Evolutionary conservation across 2,797 vertebrate species (phyloP), one percentile per base, ranked within the genome.

Genomic region (Rhinichthys osculus): DNA sequence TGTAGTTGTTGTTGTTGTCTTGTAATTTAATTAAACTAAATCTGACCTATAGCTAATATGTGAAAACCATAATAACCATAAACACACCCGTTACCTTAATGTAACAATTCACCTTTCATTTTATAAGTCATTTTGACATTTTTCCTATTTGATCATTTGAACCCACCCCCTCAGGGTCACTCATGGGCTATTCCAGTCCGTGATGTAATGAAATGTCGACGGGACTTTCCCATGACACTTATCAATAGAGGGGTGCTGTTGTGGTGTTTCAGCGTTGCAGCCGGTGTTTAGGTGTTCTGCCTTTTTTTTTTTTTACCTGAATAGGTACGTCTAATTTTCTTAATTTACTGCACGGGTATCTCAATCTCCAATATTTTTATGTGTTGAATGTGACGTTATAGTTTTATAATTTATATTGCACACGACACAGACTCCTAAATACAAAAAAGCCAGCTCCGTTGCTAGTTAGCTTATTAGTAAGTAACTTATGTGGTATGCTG

Each of bases 161-260:
- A 35, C 38, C 77, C 44, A 14, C 84, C 84, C 69, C 69, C 23
- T 5, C 3, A 38, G 42, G 4, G 14, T 16, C 50, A 85, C 14
- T 7, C 33, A 73, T 85, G 84, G 78, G 17, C 44, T 81, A 40
- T 74, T 85, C 84, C 59, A 66, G 78, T 54, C 42, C 4, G 70
- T 73, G 70, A 81, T 54, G 69, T 33, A 40, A 66, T 40, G 70
- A 23, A 30, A 27, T 38, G 16, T 52, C 33, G 9, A 81, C 3
- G 1, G 78, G 84, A 73, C 78, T 85, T 21, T 81, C 30, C 59
- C 57, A 85, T 81, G 74, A n/a, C 23, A 27, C 23, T 50, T 33
- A 80, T 40, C 23, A 30, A 64, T 11, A 38, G 10, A 85, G 84
- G 84, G 57, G 84, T 81, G 77, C 19, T 62, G 47, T 59, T 27